Conservation (phyloP, 2,888 invertebrate species). For the Eristalis intricaria region DNA sequence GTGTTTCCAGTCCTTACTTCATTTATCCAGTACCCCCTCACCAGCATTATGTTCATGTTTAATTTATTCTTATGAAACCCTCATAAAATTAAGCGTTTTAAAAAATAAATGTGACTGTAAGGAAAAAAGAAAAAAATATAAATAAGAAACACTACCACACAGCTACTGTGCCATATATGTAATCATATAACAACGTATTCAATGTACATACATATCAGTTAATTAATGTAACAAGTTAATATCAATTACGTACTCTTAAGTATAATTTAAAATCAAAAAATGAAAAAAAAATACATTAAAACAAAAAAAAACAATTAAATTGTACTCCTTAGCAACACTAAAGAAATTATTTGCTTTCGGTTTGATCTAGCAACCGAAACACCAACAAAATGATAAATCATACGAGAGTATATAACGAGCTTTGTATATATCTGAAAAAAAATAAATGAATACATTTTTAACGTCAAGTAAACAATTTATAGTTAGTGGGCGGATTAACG, state of each 20-base stretch:
- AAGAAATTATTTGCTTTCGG: not conserved
- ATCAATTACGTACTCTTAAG: slow-evolving; percentile 42
- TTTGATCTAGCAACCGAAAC: not conserved
- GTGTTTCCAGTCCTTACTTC: too few relatives aligned
- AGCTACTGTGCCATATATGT: slow-evolving; percentile 61
- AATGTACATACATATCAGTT: slow-evolving; percentile 69
- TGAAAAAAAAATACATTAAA: not conserved
- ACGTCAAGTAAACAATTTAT: slow-evolving; percentile 17
- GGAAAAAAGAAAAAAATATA: not conserved
- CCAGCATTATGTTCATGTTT: too few relatives aligned
- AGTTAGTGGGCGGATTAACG: slow-evolving; percentile 31
- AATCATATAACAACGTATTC: slow-evolving; percentile 44
- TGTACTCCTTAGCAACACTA: slow-evolving; percentile 28
- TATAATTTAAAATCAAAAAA: slow-evolving; percentile 10
- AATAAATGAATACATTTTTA: slow-evolving; percentile 9
- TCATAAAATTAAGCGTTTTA: not conserved
- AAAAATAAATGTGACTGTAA: not conserved
- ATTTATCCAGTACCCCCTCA: too few relatives aligned
- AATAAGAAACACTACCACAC: not conserved
- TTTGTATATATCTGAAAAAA: slow-evolving; percentile 42
- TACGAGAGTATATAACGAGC: slow-evolving; percentile 34
- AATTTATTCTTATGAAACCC: too few relatives aligned
- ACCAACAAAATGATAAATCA: not conserved
- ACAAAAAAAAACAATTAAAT: slow-evolving; percentile 36
- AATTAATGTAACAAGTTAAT: slow-evolving; percentile 52